Percentiles rank a stretch among this genome's conserved stretches.
phyloP scores from a whole-genome alignment of 2,797 vertebrate species.

The Coranthus polyacanthus region DNA sequence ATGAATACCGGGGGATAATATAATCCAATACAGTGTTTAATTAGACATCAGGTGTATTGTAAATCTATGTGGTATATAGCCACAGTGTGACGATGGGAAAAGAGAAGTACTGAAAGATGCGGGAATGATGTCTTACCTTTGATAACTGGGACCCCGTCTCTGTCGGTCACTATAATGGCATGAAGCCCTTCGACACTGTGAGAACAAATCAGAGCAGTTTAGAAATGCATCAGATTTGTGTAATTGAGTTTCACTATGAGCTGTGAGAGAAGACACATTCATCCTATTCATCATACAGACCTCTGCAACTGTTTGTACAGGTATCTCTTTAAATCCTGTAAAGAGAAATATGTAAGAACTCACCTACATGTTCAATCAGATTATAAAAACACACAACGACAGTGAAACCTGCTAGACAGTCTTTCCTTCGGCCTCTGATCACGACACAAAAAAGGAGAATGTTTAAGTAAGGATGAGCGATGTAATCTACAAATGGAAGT shows the following conservation, averaged over 20 bases:
- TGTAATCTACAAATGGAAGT: too few species aligned
- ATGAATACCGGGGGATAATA: too few species aligned
- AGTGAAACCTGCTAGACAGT: not conserved
- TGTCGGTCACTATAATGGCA: constrained; percentile 94
- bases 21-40: too few species aligned
- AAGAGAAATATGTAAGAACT: constrained; percentile 5
- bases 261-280: too few species aligned
- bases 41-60: too few species aligned
- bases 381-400: not conserved
- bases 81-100: too few species aligned
- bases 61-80: too few species aligned
- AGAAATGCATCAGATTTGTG: too few species aligned
- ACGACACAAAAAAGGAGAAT: too few species aligned
- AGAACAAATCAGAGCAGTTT: too few species aligned
- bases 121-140: constrained; percentile 87
- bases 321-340: constrained; percentile 93
- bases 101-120: not conserved
- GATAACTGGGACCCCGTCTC: constrained; percentile 95
- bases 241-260: too few species aligned
- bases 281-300: constrained; percentile 68
- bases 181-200: constrained; percentile 95
- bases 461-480: too few species aligned
- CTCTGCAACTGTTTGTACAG: constrained; percentile 96
- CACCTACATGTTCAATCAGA: not conserved
- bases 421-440: not conserved